Evolutionary conservation across 2,113 vertebrate species (phyloP).

Genomic region (Lophotis ruficrista): DNA sequence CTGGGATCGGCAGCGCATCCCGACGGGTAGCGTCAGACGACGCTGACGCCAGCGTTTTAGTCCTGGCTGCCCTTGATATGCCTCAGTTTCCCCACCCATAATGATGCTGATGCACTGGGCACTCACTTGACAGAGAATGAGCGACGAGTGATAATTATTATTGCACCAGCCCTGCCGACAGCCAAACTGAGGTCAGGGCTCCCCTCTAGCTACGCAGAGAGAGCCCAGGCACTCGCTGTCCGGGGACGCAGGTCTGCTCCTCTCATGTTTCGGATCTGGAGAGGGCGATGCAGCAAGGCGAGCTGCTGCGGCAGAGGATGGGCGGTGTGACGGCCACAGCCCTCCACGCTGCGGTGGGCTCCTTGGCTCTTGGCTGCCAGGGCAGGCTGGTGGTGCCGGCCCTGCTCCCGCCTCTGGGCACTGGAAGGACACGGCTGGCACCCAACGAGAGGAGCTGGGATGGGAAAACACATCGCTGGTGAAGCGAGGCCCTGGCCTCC

Average conservation of each 20-base stretch:
- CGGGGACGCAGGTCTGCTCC: background rate
- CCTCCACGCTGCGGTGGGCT: rapidly evolving
- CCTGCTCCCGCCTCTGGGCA: rapidly evolving
- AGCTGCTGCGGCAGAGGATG: background rate
- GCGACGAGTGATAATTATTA: background rate
- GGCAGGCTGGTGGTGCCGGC: background rate
- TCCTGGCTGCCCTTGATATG: background rate
- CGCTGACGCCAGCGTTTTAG: background rate
- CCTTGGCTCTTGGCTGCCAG: background rate
- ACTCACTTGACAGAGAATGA: background rate
- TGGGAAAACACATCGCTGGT: background rate
- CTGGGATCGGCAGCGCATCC: background rate
- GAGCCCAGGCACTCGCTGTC: background rate
- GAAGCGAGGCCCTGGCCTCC: background rate
- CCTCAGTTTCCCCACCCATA: background rate
- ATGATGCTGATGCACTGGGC: background rate
- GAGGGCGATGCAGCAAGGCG: rapidly evolving
- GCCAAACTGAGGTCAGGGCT: rapidly evolving
- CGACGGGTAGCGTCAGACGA: rapidly evolving
- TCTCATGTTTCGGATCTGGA: rapidly evolving
- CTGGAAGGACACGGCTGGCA: background rate
- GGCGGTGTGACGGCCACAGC: background rate
- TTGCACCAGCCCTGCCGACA: background rate
- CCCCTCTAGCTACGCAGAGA: background rate
- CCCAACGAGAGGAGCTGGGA: background rate